Evolutionary conservation across 2,113 vertebrate species (phyloP).

Genomic region (Grus americana): DNA sequence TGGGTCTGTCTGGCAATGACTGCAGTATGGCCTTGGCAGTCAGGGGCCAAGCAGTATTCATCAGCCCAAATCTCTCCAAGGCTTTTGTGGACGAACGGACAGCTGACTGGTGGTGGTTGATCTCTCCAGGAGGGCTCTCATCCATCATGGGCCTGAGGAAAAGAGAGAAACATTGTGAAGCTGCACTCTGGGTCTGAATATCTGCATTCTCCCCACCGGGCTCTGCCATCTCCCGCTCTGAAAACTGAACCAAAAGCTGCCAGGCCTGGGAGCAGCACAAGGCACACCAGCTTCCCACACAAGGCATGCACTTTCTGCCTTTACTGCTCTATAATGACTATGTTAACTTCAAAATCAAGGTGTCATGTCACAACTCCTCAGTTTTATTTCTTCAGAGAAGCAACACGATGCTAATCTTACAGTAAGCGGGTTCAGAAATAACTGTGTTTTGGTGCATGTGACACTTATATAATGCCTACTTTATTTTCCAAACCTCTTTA

Average conservation of each 20-base stretch:
- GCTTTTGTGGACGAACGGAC: slow-evolving; percentile 11
- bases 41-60: slow-evolving; percentile 41
- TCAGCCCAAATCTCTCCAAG: background rate
- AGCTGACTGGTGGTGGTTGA: slow-evolving; percentile 36
- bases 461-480: background rate
- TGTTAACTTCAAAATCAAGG: background rate
- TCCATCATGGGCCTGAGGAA: slow-evolving; percentile 57
- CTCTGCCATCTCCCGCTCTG: background rate
- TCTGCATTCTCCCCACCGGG: background rate
- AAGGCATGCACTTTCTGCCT: background rate
- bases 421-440: background rate
- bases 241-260: background rate
- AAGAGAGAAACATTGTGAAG: background rate
- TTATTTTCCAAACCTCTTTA: background rate
- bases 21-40: slow-evolving; percentile 69
- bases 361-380: background rate
- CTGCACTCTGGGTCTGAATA: background rate
- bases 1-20: slow-evolving; percentile 60
- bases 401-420: background rate
- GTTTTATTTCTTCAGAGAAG: background rate
- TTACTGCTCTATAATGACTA: background rate
- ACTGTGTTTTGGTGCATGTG: background rate
- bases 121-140: background rate
- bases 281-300: background rate
- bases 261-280: background rate